A percentile compares a stretch with the other conserved stretches of the same genome.
Conservation (phyloP, 2,888 invertebrate genomes). For the Nymphalis urticae region DNA sequence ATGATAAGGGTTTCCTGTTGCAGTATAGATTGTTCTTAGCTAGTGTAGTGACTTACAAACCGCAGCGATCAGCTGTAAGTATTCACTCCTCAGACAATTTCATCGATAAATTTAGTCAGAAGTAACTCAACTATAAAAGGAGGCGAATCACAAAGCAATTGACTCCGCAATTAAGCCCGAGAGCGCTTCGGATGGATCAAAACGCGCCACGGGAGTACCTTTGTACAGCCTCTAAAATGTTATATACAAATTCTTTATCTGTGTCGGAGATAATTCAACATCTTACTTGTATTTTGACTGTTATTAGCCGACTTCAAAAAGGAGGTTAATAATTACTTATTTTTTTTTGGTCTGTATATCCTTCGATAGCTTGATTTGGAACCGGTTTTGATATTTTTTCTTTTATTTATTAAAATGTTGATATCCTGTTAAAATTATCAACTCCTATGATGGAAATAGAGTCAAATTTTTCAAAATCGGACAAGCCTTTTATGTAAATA, state of each 20-base stretch:
- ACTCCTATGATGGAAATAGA: too few relatives aligned
- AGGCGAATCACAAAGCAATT: constrained; percentile 32
- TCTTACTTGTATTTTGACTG: constrained; percentile 3
- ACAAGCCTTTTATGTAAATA: too few relatives aligned
- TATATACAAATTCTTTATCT: constrained; percentile 12
- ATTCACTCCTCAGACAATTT: not conserved
- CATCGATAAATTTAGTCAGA: constrained; percentile 11
- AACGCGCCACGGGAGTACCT: constrained; percentile 17
- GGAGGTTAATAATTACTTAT: not conserved
- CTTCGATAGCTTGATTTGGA: not conserved
- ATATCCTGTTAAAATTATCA: too few relatives aligned
- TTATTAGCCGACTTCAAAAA: too few relatives aligned
- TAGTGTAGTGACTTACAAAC: too few relatives aligned
- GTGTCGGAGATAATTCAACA: constrained; percentile 7
- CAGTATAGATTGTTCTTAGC: too few relatives aligned
- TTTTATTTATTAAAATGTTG: too few relatives aligned
- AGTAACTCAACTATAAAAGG: constrained; percentile 28
- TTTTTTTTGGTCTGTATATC: not conserved
- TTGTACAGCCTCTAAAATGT: constrained; percentile 11
- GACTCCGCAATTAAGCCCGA: constrained; percentile 35
- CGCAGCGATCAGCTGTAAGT: not conserved
- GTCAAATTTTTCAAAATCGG: too few relatives aligned
- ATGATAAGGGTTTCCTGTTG: too few relatives aligned
- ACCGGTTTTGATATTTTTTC: too few relatives aligned
- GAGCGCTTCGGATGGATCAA: constrained; percentile 32